phyloP scores from a whole-genome alignment of 2,113 vertebrate genomes.

The Misgurnus anguillicaudatus region DNA sequence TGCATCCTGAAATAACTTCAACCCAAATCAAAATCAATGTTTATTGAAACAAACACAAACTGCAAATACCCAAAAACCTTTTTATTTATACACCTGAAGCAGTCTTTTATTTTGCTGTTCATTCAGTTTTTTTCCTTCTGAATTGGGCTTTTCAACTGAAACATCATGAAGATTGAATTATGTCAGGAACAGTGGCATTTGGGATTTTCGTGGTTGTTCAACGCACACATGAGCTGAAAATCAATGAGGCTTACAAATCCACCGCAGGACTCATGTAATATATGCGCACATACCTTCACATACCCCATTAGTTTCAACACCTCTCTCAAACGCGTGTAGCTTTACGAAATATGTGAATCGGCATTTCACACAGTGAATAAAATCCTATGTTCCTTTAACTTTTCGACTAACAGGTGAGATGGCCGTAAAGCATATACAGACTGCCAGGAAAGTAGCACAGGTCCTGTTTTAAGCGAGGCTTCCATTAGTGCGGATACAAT shows the following conservation, averaged over 20 bases:
- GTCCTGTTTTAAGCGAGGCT: constrained; percentile 39
- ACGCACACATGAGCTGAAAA: constrained; percentile 2
- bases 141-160: constrained; percentile 57
- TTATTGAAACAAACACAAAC: no score
- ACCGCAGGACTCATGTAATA: constrained; percentile 1
- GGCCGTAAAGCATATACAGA: constrained; percentile 21
- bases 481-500: constrained; percentile 45
- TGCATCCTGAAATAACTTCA: no score
- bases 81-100: constrained; percentile 53
- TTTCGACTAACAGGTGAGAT: constrained; percentile 18
- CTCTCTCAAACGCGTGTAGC: constrained; percentile 11
- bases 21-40: no score
- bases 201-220: background rate
- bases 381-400: constrained; percentile 14
- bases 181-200: constrained; percentile 12
- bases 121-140: constrained; percentile 59
- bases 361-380: constrained; percentile 54
- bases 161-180: background rate
- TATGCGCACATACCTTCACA: background rate
- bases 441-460: constrained; percentile 27
- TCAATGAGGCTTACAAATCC: constrained; percentile 29
- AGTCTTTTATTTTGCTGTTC: constrained; percentile 61
- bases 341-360: constrained; percentile 47
- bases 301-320: constrained; percentile 27
- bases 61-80: background rate